These are phyloP conservation scores for Thalassarche chlororhynchos DNA, from an alignment of 2,113 vertebrate species.

Conservation along the genomic window DNA sequence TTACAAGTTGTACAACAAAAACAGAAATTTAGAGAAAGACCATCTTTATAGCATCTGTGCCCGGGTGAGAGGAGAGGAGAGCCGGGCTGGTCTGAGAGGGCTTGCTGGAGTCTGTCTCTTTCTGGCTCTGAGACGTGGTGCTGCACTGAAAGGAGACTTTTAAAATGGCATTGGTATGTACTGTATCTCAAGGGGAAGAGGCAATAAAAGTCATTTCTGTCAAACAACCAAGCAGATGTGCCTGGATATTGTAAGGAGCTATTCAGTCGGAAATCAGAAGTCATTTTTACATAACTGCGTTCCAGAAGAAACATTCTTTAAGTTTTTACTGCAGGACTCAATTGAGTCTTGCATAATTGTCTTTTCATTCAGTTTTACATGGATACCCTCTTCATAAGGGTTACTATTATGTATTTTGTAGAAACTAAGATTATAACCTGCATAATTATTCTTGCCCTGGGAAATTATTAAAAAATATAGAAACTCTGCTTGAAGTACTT, in stretches of 20 bases:
- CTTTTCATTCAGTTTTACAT: not conserved
- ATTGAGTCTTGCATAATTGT: not conserved
- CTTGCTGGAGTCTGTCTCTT: not conserved
- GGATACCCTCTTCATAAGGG: not conserved
- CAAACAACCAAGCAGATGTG: not conserved
- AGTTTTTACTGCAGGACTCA: not conserved
- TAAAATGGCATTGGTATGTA: not conserved
- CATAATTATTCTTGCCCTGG: not conserved
- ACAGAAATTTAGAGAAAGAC: not conserved
- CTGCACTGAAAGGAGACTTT: not conserved
- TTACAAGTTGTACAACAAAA: not conserved
- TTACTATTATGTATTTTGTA: not conserved
- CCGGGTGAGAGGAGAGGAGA: not conserved
- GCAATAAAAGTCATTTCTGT: not conserved
- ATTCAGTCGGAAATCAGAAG: not conserved
- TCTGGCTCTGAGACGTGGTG: not conserved
- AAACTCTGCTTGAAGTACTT: not conserved
- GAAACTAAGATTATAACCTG: not conserved
- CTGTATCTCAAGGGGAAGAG: not conserved
- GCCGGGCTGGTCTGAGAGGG: not conserved
- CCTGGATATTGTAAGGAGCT: conserved; percentile 10
- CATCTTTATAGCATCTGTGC: fast-evolving
- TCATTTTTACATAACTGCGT: not conserved
- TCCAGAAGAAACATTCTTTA: not conserved
- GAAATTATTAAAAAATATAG: not conserved